These are phyloP conservation scores for Papilio gigon DNA, from an alignment of 2,888 invertebrate species.

Conservation along the genomic window DNA sequence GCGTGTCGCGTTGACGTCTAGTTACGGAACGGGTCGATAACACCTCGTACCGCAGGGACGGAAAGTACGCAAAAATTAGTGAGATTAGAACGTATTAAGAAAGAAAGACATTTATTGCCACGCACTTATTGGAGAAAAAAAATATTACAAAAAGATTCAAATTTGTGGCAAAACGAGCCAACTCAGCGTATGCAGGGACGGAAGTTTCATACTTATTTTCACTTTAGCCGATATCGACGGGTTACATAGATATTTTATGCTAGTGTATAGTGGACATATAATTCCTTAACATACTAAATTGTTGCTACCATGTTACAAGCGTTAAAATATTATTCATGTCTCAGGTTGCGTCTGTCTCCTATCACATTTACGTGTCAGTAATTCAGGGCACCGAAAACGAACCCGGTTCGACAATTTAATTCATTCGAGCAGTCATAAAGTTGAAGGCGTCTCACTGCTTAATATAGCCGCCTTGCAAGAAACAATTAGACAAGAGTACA, in stretches of 20 bases:
- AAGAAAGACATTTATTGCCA: no score
- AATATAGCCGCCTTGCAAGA: constrained; percentile 80
- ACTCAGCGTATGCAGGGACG: no score
- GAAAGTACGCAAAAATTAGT: no score
- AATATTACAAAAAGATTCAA: no score
- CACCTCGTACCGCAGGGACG: no score
- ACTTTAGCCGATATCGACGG: not conserved
- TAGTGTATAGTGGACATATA: no score
- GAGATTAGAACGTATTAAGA: no score
- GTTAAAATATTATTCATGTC: not conserved
- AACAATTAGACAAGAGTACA: constrained; percentile 81
- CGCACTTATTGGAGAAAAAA: no score
- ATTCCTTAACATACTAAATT: not conserved
- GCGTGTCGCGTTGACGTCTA: no score
- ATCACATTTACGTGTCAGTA: constrained; percentile 61
- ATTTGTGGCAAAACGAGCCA: no score
- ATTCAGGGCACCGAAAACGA: constrained; percentile 67
- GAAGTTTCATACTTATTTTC: not conserved
- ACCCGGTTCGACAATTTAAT: constrained; percentile 80
- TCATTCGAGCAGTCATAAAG: constrained; percentile 80
- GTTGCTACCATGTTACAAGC: not conserved
- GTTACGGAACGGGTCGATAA: no score
- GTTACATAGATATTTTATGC: not conserved
- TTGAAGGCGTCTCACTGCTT: constrained; percentile 76
- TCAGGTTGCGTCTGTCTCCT: constrained; percentile 45